Conservation (phyloP, 37 sponge, comb jelly and placozoan species). For the Aplysina aerophoba region DNA sequence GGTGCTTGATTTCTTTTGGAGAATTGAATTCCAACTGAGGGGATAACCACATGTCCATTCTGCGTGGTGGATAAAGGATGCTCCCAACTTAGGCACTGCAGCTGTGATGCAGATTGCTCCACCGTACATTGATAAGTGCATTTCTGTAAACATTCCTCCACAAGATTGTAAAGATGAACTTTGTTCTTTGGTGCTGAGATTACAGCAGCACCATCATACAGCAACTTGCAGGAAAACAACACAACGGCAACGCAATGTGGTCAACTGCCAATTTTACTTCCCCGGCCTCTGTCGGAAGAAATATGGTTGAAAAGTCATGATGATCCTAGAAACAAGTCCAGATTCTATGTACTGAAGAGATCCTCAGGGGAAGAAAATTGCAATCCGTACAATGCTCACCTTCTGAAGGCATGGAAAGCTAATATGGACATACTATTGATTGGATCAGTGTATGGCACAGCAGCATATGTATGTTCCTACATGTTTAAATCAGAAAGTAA, state of each 20-base stretch:
- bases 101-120: not conserved
- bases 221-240: not conserved
- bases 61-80: slow-evolving; percentile 12
- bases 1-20: slow-evolving; percentile 12
- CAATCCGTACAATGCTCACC: slow-evolving; percentile 5
- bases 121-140: not conserved
- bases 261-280: not conserved
- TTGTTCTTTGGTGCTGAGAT: not conserved
- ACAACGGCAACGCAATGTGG: not conserved
- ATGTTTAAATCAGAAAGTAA: not conserved
- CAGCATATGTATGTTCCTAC: not conserved
- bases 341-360: not conserved
- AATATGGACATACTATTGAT: slow-evolving; percentile 16
- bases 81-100: not conserved
- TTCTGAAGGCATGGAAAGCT: slow-evolving; percentile 8
- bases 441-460: slow-evolving; percentile 9
- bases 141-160: not conserved
- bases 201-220: not conserved
- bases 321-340: not conserved
- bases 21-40: slow-evolving; percentile 24
- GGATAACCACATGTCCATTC: slow-evolving; percentile 28
- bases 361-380: slow-evolving; percentile 1
- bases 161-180: not conserved
- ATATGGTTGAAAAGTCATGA: not conserved
- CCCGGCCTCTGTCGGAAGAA: not conserved